Evolutionary conservation across 1,140 invertebrate genomes (phyloP), one percentile per base, ranked within the genome.

Genomic region (Bombus waltoni): DNA sequence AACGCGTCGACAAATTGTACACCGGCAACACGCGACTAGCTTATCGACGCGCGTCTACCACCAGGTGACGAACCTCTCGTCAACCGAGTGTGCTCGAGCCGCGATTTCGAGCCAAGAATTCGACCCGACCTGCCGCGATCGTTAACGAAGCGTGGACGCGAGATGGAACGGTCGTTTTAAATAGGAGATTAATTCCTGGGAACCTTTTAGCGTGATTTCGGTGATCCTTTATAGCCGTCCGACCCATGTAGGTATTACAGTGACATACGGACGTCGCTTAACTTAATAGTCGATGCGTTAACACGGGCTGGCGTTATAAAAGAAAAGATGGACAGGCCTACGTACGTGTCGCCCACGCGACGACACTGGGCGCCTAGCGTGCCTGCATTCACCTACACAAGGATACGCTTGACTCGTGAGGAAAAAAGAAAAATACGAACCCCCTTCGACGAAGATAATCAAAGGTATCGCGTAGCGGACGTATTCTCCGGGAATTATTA

Each of bases 231-330:
- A 74, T 66, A 42, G 68, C 71, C 53, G 1, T 9, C 22, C 47
- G 35, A 40, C 32, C 42, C 57, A 42, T 79, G 75, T 82, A 83
- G 77, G 77, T 80, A 89, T 89, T 87, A 89, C 80, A 80, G 44
- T 89, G 80, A 88, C 84, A 85, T 65, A 90, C 74, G 57, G 65
- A 38, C 72, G 70, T 85, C 81, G 81, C 78, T 89, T 78, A 81
- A 85, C 42, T 89, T 89, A 87, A 89, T 85, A 87, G 71, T 71
- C 71, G 71, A 74, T 47, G 71, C 89, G 44, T 90, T 82, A 85
- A 89, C 81, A 87, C 83, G 57, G 53, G 3, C 83, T 47, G 44
- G 86, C 62, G 82, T 66, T 81, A 78, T 85, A 85, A 89, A 89
- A 70, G 73, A n/a, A 65, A 81, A 82, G 44, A 79, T 38, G 65